Evolutionary conservation across 2,797 vertebrate genomes (phyloP).

Genomic region (Microctenopoma lineatum): DNA sequence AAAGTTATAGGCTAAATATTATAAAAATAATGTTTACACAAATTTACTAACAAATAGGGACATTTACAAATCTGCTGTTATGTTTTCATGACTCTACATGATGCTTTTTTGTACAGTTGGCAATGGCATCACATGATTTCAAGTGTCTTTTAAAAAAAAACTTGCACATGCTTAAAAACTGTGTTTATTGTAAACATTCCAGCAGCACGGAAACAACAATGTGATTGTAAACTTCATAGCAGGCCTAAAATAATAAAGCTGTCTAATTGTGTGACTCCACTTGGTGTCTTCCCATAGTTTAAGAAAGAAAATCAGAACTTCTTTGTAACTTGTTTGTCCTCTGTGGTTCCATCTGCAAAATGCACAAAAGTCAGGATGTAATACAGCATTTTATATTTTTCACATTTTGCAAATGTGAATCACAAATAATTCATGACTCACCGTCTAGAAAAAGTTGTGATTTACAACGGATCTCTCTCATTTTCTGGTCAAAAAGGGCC

Average conservation of each 20-base stretch:
- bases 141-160: slow-evolving; percentile 31
- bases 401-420: slow-evolving; percentile 1
- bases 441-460: slow-evolving; percentile 90
- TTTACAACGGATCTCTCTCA: slow-evolving; percentile 94
- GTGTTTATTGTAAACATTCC: slow-evolving; percentile 56
- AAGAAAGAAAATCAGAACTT: slow-evolving; percentile 3
- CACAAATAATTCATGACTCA: slow-evolving; percentile 54
- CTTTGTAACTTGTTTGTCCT: slow-evolving; percentile 4
- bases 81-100: slow-evolving; percentile 27
- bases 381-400: background rate
- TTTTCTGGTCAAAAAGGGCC: slow-evolving; percentile 92
- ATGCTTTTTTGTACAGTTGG: slow-evolving; percentile 70
- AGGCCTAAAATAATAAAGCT: slow-evolving; percentile 54
- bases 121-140: slow-evolving; percentile 55
- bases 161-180: slow-evolving; percentile 37
- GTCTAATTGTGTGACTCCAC: slow-evolving; percentile 37
- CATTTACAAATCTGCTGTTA: slow-evolving; percentile 13
- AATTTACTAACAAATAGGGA: slow-evolving; percentile 30
- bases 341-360: slow-evolving; percentile 45
- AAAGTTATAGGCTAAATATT: slow-evolving; percentile 26
- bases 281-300: background rate
- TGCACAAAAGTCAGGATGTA: background rate
- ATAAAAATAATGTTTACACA: slow-evolving; percentile 41
- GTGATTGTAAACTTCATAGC: slow-evolving; percentile 58
- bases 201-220: slow-evolving; percentile 14